Percentiles rank a stretch among this genome's conserved stretches.
Evolutionary conservation across 2,113 vertebrate genomes (phyloP).

Genomic region (Cynopterus brachyotis): DNA sequence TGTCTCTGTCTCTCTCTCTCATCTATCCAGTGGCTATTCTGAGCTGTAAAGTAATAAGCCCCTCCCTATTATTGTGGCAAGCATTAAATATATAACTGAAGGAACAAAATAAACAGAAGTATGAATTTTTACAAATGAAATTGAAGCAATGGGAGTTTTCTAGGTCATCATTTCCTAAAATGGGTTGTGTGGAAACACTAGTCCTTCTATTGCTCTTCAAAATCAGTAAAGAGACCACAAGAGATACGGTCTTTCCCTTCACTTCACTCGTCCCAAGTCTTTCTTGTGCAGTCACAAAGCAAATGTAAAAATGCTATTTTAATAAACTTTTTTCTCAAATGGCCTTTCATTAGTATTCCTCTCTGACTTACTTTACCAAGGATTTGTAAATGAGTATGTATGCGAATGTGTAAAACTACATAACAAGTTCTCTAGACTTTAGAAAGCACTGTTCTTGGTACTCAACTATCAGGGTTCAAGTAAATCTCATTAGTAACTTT

Average conservation of each 20-base stretch:
- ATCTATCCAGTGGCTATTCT: background rate
- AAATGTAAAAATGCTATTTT: background rate
- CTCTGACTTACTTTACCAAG: background rate
- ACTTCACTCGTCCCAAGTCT: fast-evolving
- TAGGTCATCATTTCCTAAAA: background rate
- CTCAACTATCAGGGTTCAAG: background rate
- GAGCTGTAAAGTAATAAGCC: background rate
- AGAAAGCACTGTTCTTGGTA: background rate
- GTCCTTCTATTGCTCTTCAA: background rate
- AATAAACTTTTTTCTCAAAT: background rate
- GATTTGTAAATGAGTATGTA: background rate
- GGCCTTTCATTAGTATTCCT: background rate
- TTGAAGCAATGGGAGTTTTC: background rate
- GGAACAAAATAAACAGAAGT: background rate
- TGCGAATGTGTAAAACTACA: background rate
- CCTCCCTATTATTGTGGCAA: background rate
- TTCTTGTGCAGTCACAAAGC: background rate
- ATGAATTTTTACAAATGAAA: background rate
- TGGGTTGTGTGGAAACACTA: background rate
- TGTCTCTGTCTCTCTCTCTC: background rate
- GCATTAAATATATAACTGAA: background rate
- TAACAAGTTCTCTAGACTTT: background rate
- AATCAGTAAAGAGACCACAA: background rate
- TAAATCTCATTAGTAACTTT: background rate
- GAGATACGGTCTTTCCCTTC: background rate